These are phyloP conservation scores for Lycia hirtaria DNA, from an alignment of 2,888 invertebrate species.

Conservation along the genomic window DNA sequence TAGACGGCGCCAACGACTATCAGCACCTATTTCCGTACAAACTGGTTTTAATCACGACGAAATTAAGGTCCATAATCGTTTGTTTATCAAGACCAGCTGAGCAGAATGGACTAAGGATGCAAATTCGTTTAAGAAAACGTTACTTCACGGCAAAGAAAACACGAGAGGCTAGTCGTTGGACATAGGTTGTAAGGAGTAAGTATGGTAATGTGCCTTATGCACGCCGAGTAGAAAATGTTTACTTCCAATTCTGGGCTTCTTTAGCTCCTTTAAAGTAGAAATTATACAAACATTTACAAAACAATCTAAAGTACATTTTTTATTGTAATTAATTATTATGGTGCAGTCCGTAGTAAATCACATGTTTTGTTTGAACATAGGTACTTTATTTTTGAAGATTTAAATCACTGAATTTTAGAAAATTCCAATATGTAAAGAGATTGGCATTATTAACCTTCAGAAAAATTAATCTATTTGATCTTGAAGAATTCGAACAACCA, in stretches of 20 bases:
- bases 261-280: background rate
- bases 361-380: too few species aligned
- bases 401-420: too few species aligned
- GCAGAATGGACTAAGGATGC: constrained; percentile 11
- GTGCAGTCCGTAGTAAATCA: too few species aligned
- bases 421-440: too few species aligned
- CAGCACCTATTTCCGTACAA: constrained; percentile 4
- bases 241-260: background rate
- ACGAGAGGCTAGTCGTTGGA: constrained; percentile 2
- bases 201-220: constrained; percentile 10
- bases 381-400: too few species aligned
- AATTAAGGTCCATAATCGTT: constrained; percentile 21
- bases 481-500: too few species aligned
- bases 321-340: background rate
- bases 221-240: background rate
- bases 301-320: background rate
- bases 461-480: too few species aligned
- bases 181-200: constrained; percentile 1
- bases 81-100: constrained; percentile 11
- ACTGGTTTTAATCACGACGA: constrained; percentile 20
- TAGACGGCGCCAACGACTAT: constrained; percentile 6
- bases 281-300: background rate
- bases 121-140: constrained; percentile 22
- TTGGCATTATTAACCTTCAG: too few species aligned
- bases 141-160: constrained; percentile 14